Evolutionary conservation across 1,140 invertebrate genomes (phyloP).

Genomic region (Caenorhabditis inopinata): DNA sequence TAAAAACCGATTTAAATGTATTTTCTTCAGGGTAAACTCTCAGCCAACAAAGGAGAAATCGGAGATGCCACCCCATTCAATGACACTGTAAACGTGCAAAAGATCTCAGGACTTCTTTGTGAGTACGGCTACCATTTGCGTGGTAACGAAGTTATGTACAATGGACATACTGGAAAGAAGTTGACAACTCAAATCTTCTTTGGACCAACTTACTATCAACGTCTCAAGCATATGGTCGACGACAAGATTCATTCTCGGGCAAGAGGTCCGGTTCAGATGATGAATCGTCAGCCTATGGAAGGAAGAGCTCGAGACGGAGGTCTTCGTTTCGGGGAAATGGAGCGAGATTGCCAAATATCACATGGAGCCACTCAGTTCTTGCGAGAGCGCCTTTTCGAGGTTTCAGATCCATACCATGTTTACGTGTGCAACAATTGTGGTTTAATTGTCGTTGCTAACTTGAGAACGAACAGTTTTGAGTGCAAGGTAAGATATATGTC

Average conservation of each 20-base stretch:
- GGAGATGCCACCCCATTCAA: slow-evolving; percentile 99
- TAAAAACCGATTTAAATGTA: too few species aligned
- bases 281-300: slow-evolving; percentile 97
- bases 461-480: slow-evolving; percentile 95
- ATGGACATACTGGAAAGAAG: slow-evolving; percentile 93
- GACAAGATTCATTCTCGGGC: slow-evolving; percentile 98
- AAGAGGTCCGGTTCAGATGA: slow-evolving; percentile 85
- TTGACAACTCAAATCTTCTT: slow-evolving; percentile 92
- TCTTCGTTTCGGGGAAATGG: slow-evolving; percentile 98
- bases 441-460: slow-evolving; percentile 91
- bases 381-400: slow-evolving; percentile 91
- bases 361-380: slow-evolving; percentile 97
- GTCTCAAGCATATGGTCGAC: slow-evolving; percentile 98
- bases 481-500: slow-evolving; percentile 75
- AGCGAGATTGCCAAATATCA: slow-evolving; percentile 98
- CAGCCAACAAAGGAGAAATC: slow-evolving; percentile 86
- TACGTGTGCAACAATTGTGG: slow-evolving; percentile 97
- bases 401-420: slow-evolving; percentile 94
- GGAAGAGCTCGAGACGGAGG: slow-evolving; percentile 94
- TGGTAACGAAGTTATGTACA: slow-evolving; percentile 96
- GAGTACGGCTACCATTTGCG: slow-evolving; percentile 94
- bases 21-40: slow-evolving; percentile 67
- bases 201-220: slow-evolving; percentile 85
- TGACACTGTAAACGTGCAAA: slow-evolving; percentile 97
- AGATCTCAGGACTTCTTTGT: slow-evolving; percentile 90